Base-by-base conservation (phyloP, 2,113 vertebrate genomes). In the Syrrhaptes paradoxus region DNA sequence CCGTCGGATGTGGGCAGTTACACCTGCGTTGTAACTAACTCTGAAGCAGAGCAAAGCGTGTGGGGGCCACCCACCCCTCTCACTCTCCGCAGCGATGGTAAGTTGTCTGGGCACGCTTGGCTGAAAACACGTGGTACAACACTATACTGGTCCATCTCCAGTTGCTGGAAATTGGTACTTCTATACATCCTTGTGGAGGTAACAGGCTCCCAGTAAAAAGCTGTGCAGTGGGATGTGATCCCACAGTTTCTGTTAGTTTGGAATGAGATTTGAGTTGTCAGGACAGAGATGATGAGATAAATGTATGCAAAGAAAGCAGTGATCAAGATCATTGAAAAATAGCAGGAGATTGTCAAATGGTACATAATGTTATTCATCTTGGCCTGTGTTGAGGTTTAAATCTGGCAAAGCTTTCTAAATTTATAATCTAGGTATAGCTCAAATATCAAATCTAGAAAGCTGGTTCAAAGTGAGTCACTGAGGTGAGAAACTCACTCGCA, bases 1-100 rank as follows among this genome's bases (percentile, higher is more conserved):
- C 96, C 98, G 0, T 98, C 97, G 1, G 99, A 99, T 4, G 98
- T 97, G 4, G 98, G 98, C 38, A 99, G 98, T 86, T 99, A 99
- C 79, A 99, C 98, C 3, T 99, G 99, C 8, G 96, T 93, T 6
- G 97, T 99, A 84, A 98, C 98, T 25, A 99, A 98, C 83, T 58
- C 95, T 24, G 96, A 97, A 94, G 98, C 98, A 5, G 98, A 96
- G 34, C 93, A 96, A 77, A 98, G 95, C 0, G 98, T 96, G 3
- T 48, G 86, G 89, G 98, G 98, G 45, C 98, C 98, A 1, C 98
- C 98, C 10, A 98, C 98, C 2, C 98, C 99, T 1, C 98, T 99
- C 96, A 98, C 98, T 45, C 98, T 98, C 34, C 97, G 98, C 15
- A 91, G 94, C 0, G 98, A 99, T 17, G 98, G 98, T 99, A 96